phyloP scores from a whole-genome alignment of 1,140 invertebrate genomes.

The Drosophila arizonae region DNA sequence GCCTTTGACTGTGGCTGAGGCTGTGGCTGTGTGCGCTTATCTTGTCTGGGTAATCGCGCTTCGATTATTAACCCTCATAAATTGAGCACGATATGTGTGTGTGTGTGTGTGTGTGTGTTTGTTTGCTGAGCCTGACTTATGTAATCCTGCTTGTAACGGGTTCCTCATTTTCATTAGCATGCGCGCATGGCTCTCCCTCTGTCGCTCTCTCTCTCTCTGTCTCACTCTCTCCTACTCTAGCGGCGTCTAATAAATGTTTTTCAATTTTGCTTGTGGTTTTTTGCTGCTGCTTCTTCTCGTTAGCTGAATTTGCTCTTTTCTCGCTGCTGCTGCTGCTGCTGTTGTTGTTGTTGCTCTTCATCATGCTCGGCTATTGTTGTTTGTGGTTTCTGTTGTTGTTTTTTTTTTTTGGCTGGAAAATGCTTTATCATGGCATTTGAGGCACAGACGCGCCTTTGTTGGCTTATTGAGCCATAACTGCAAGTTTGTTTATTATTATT shows the following conservation, averaged over 20 bases:
- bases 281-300: constrained; percentile 30
- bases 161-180: constrained; percentile 65
- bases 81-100: constrained; percentile 27
- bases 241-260: constrained; percentile 74
- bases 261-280: constrained; percentile 74
- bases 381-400: constrained; percentile 60
- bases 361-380: constrained; percentile 58
- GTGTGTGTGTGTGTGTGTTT: background rate
- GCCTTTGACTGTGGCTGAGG: too few relatives aligned
- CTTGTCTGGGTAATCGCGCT: constrained; percentile 67
- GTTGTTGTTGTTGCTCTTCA: constrained; percentile 33
- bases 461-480: constrained; percentile 75
- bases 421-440: constrained; percentile 63
- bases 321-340: background rate
- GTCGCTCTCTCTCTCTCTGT: background rate
- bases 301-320: constrained; percentile 12
- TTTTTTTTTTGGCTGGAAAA: constrained; percentile 43
- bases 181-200: constrained; percentile 15
- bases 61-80: constrained; percentile 80
- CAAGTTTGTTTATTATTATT: constrained; percentile 69
- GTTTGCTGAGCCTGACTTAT: constrained; percentile 32
- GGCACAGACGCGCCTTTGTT: constrained; percentile 60
- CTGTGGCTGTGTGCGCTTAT: constrained; percentile 39
- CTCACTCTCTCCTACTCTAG: background rate
- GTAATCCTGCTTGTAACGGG: constrained; percentile 35